Evolutionary conservation across 2,797 vertebrate genomes (phyloP).

Genomic region (Leptodactylus fallax): DNA sequence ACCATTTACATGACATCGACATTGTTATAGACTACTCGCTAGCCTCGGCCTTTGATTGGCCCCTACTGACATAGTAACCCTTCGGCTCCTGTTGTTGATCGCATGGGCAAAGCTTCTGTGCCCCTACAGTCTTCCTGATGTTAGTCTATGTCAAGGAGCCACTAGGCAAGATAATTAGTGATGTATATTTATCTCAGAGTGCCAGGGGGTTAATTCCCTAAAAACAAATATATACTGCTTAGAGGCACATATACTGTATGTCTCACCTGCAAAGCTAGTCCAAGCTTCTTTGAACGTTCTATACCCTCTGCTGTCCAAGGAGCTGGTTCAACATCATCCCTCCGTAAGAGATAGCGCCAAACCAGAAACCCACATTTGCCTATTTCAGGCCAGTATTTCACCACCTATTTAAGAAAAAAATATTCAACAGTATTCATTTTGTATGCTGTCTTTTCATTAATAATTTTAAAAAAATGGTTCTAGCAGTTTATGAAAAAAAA

Average conservation of each 20-base stretch:
- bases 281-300: conserved; percentile 91
- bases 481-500: not conserved
- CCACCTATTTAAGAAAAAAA: conserved; percentile 81
- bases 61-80: too few species aligned
- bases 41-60: too few species aligned
- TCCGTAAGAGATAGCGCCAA: conserved; percentile 95
- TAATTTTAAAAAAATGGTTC: not conserved
- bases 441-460: conserved; percentile 13
- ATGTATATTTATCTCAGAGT: too few species aligned
- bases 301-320: conserved; percentile 96
- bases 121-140: too few species aligned
- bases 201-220: too few species aligned
- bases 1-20: too few species aligned
- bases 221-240: too few species aligned
- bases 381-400: conserved; percentile 99
- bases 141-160: too few species aligned
- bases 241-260: not conserved
- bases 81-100: too few species aligned
- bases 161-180: too few species aligned
- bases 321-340: conserved; percentile 93
- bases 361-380: conserved; percentile 98
- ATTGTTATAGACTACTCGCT: too few species aligned
- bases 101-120: too few species aligned
- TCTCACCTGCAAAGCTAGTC: conserved; percentile 91
- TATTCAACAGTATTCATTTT: conserved; percentile 60